These are phyloP conservation scores for Sialis lutaria DNA, from an alignment of 2,888 invertebrate genomes.

Conservation along the genomic window DNA sequence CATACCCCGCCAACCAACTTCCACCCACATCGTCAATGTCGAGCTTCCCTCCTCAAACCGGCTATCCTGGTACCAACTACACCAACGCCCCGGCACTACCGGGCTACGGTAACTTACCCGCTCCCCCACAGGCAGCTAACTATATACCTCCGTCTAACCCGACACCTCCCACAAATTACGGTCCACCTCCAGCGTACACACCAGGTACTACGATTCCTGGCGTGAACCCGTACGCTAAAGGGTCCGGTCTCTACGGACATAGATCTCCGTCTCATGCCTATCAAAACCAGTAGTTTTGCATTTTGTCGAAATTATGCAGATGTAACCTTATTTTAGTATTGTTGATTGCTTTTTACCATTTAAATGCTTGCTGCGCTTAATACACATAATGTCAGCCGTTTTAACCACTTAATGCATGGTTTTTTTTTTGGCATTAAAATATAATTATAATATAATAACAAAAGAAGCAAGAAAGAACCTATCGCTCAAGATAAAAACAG, in stretches of 20 bases:
- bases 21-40: neutral
- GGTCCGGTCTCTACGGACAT: neutral
- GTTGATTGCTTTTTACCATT: no score
- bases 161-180: neutral
- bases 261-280: neutral
- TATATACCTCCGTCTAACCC: neutral
- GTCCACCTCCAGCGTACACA: neutral
- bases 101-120: neutral
- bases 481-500: no score
- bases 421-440: no score
- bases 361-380: no score
- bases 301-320: no score
- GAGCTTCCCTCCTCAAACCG: neutral
- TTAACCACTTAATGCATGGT: no score
- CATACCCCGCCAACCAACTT: neutral
- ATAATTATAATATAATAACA: no score
- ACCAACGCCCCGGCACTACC: neutral
- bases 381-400: no score
- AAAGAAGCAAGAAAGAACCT: no score
- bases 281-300: neutral
- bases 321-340: no score
- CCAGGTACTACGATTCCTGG: neutral
- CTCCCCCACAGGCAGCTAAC: neutral
- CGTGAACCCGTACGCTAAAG: slow-evolving; percentile 1
- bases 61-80: neutral